phyloP scores from a whole-genome alignment of 2,113 vertebrate species.

The Crotophaga sulcirostris region DNA sequence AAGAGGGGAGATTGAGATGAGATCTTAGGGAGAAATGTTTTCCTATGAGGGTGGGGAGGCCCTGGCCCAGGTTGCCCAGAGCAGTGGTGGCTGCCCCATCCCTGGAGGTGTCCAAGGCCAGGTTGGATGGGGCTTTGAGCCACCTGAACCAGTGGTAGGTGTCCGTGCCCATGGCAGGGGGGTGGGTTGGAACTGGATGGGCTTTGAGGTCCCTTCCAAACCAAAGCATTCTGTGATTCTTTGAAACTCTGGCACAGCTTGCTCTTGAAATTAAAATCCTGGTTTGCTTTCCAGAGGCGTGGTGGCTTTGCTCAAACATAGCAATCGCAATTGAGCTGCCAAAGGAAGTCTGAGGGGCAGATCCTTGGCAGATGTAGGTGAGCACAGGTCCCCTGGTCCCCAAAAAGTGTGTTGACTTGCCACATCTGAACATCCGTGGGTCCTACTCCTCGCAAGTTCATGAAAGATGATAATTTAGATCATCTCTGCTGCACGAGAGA shows the following conservation, averaged over 20 bases:
- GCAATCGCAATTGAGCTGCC: not conserved
- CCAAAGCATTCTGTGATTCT: too few species aligned
- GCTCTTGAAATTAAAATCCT: not conserved
- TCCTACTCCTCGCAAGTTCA: not conserved
- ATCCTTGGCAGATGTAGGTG: not conserved
- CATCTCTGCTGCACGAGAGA: not conserved
- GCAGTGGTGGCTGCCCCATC: too few species aligned
- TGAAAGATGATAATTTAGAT: not conserved
- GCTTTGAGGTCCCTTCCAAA: too few species aligned
- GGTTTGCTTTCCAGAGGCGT: not conserved
- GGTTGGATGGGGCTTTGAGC: too few species aligned
- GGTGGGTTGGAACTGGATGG: too few species aligned
- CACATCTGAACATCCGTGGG: rapidly evolving
- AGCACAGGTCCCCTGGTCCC: not conserved
- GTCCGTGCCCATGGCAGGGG: too few species aligned
- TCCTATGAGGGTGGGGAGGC: too few species aligned
- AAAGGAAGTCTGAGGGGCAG: not conserved
- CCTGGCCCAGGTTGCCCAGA: too few species aligned
- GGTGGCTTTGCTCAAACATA: not conserved
- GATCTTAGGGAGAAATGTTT: too few species aligned
- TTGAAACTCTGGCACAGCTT: rapidly evolving
- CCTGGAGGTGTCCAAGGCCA: too few species aligned
- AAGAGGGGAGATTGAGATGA: too few species aligned
- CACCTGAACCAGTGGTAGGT: too few species aligned
- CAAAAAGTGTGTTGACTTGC: not conserved